These are phyloP conservation scores for Ecdyonurus torrentis DNA, from an alignment of 2,888 invertebrate species.

Conservation along the genomic window DNA sequence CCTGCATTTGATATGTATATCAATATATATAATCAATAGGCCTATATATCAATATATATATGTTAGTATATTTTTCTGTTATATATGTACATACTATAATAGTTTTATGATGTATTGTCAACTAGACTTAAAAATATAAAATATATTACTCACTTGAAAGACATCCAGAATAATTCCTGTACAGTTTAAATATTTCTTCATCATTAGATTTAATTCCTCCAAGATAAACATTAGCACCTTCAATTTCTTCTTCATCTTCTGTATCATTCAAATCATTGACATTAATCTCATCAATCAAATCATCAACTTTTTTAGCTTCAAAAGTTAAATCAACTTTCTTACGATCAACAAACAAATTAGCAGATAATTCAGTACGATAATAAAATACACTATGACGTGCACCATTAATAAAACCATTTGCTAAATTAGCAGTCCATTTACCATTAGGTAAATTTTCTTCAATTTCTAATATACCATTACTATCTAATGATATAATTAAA, in stretches of 20 bases:
- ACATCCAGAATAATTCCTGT: conserved; percentile 77
- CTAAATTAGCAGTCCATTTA: not conserved
- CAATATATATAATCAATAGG: too few species aligned
- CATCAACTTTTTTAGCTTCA: not conserved
- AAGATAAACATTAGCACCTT: conserved; percentile 48
- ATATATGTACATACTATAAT: too few species aligned
- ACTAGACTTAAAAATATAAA: too few species aligned
- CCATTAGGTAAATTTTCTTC: not conserved
- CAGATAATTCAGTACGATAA: conserved; percentile 48
- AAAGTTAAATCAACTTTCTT: not conserved
- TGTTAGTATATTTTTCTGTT: too few species aligned
- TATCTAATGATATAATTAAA: not conserved
- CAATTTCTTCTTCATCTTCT: not conserved
- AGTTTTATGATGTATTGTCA: too few species aligned
- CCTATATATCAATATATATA: too few species aligned
- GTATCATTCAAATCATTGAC: not conserved
- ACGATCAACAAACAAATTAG: not conserved
- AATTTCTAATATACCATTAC: not conserved
- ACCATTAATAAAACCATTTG: conserved; percentile 35
- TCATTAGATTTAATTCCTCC: conserved; percentile 76
- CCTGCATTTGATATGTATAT: too few species aligned
- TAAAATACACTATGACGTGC: conserved; percentile 61
- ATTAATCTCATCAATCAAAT: not conserved
- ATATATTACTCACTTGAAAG: conserved; percentile 55
- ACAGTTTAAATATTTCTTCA: conserved; percentile 53